phyloP scores from a whole-genome alignment of 1,140 invertebrate species.

The Drosophila grimshawi region DNA sequence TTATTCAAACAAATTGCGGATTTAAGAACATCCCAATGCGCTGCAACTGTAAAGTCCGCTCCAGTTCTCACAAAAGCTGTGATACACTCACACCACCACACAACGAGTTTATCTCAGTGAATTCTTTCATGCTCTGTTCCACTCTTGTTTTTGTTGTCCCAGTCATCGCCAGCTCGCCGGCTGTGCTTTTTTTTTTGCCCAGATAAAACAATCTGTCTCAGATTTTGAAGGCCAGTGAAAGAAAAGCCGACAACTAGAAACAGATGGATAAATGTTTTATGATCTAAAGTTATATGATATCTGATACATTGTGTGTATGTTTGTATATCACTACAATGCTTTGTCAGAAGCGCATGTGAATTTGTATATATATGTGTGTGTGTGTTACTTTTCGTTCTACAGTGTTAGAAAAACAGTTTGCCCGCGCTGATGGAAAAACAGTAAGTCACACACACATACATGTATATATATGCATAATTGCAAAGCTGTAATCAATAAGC shows the following conservation, averaged over 20 bases:
- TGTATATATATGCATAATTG: not conserved
- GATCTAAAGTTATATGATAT: constrained; percentile 9
- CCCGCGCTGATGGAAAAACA: not conserved
- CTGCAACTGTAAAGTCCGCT: constrained; percentile 15
- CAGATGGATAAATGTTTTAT: constrained; percentile 8
- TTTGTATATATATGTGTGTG: not conserved
- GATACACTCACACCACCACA: constrained; percentile 15
- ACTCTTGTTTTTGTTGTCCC: constrained; percentile 41
- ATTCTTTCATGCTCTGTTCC: constrained; percentile 31
- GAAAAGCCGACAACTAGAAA: constrained; percentile 16
- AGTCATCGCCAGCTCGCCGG: constrained; percentile 20
- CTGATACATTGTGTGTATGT: not conserved
- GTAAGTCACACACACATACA: not conserved
- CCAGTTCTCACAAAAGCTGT: constrained; percentile 24
- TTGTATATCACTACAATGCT: not conserved
- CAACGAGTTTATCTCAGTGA: constrained; percentile 40
- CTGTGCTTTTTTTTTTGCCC: constrained; percentile 20
- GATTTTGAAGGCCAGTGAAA: constrained; percentile 18
- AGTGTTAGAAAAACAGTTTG: not conserved
- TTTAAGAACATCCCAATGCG: not conserved
- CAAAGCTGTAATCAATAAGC: constrained; percentile 41
- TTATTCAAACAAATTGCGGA: not conserved
- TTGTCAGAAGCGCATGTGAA: not conserved
- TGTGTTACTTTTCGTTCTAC: not conserved
- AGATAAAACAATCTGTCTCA: constrained; percentile 22